A percentile compares a stretch with the other conserved stretches of the same genome.
Evolutionary conservation across 2,113 vertebrate genomes (phyloP).

Genomic region (Mustela nigripes): DNA sequence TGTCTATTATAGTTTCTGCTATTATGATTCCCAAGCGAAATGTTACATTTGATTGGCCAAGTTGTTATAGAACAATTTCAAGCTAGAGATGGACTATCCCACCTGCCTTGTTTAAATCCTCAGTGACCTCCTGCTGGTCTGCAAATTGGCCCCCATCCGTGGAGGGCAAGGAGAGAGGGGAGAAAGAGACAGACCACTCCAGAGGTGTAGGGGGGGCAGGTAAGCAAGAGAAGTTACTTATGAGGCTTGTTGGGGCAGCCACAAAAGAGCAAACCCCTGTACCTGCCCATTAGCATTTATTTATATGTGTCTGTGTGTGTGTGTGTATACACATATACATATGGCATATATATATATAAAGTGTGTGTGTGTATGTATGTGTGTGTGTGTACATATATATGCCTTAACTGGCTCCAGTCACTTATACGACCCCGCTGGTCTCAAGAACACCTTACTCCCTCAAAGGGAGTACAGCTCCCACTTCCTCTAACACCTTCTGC

Average conservation of each 20-base stretch:
- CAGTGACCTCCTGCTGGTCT: neutral
- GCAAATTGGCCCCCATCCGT: neutral
- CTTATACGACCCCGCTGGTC: neutral
- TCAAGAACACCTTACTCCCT: neutral
- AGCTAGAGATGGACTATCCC: neutral
- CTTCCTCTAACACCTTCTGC: neutral
- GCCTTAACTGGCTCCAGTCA: neutral
- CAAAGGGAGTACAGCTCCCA: neutral
- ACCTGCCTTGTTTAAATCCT: neutral
- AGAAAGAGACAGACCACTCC: neutral
- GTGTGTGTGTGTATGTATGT: neutral
- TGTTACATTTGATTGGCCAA: neutral
- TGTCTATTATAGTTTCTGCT: neutral
- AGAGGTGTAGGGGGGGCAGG: neutral
- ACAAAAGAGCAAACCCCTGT: neutral
- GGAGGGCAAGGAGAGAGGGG: neutral
- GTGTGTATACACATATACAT: too few relatives aligned
- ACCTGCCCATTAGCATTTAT: neutral
- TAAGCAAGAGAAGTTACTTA: neutral
- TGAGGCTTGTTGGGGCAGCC: neutral
- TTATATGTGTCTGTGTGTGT: too few relatives aligned
- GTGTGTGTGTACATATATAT: neutral
- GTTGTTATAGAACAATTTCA: neutral
- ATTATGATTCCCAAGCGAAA: neutral
- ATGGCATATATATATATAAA: too few relatives aligned